A percentile compares a stretch with the other conserved stretches of the same genome.
These are phyloP conservation scores for Ellobium chinense DNA, from an alignment of 2,888 invertebrate genomes.

Conservation along the genomic window DNA sequence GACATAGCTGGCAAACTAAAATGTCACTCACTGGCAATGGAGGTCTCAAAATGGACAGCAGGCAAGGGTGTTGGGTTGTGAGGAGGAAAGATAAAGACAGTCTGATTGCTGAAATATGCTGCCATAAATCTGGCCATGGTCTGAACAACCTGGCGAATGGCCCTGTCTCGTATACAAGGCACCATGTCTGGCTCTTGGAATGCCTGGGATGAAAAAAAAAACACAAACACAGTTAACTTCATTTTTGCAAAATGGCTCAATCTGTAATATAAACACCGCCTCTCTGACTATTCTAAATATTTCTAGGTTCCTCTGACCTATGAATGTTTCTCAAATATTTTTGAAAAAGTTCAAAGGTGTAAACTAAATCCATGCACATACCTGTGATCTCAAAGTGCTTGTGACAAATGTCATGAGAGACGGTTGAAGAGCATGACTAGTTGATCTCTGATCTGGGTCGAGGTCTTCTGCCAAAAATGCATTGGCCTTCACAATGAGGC, in stretches of 20 bases:
- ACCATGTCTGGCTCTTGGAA: constrained; percentile 65
- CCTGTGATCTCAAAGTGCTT: constrained; percentile 64
- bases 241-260: too few species aligned
- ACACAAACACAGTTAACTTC: too few species aligned
- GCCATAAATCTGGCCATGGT: constrained; percentile 77
- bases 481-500: constrained; percentile 66
- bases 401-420: constrained; percentile 69
- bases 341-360: not conserved
- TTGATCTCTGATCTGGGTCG: constrained; percentile 57
- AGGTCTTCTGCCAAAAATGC: constrained; percentile 53
- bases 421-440: constrained; percentile 55
- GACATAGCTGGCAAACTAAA: too few species aligned
- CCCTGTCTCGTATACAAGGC: constrained; percentile 68
- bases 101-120: constrained; percentile 75
- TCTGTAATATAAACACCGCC: too few species aligned
- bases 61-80: constrained; percentile 74
- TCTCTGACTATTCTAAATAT: too few species aligned
- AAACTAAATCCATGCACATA: constrained; percentile 31
- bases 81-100: constrained; percentile 75
- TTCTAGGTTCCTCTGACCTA: too few species aligned
- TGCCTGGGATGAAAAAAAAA: constrained; percentile 53
- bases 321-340: too few species aligned
- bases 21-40: constrained; percentile 65
- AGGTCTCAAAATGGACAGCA: constrained; percentile 63
- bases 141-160: constrained; percentile 71